Evolutionary conservation across 2,888 invertebrate species (phyloP).

Genomic region (Lasioglossum calceatum): DNA sequence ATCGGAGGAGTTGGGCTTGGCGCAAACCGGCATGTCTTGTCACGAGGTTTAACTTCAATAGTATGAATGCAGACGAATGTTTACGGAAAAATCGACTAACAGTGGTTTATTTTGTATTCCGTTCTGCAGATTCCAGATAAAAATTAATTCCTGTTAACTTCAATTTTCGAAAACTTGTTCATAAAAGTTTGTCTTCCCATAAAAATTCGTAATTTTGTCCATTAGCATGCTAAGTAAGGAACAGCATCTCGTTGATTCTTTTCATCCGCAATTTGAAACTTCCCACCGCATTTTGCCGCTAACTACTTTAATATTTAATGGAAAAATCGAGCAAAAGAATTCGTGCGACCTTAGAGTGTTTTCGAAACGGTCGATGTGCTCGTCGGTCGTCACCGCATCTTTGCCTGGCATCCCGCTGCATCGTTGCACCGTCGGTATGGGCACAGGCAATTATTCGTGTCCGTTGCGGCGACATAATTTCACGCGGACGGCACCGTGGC

Average conservation of each 20-base stretch:
- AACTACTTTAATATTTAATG: background rate
- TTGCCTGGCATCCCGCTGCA: background rate
- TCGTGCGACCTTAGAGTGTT: background rate
- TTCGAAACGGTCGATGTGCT: background rate
- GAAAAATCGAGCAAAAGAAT: background rate
- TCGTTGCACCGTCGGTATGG: background rate
- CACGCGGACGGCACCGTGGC: conserved; percentile 11
- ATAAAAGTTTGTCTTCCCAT: background rate
- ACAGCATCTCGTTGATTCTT: background rate
- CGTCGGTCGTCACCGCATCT: background rate
- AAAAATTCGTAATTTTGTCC: background rate
- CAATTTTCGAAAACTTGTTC: background rate
- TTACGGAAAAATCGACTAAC: background rate
- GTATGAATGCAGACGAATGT: background rate
- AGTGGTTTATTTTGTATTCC: background rate
- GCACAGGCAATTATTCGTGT: conserved; percentile 29
- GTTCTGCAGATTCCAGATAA: background rate
- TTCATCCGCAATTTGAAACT: background rate
- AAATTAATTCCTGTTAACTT: background rate
- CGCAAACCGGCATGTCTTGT: background rate
- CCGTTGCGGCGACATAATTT: conserved; percentile 40
- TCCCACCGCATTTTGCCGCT: background rate
- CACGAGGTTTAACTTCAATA: background rate
- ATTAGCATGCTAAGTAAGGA: background rate
- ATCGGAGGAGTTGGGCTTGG: background rate